Evolutionary conservation across 2,888 invertebrate genomes (phyloP).

Genomic region (Nemoura dubitans): DNA sequence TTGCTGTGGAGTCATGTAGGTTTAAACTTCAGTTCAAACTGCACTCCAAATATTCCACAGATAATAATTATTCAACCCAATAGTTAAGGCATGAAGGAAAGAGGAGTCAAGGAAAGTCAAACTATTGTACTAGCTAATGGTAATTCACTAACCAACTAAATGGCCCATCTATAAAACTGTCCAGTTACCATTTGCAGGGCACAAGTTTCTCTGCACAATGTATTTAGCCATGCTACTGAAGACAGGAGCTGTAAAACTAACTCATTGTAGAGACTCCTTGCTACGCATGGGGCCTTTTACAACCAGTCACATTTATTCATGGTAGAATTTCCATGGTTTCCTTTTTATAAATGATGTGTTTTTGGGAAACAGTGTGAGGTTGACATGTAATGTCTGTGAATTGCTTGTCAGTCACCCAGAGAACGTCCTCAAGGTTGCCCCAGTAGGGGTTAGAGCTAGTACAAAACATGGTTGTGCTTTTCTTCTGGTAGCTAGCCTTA

Average conservation of each 20-base stretch:
- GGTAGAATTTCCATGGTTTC: neutral
- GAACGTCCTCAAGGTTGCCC: neutral
- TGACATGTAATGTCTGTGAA: neutral
- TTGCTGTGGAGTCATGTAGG: no score
- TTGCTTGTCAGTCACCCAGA: conserved; percentile 19
- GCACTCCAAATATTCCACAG: neutral
- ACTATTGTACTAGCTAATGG: conserved; percentile 21
- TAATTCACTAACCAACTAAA: neutral
- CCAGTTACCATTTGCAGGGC: conserved; percentile 14
- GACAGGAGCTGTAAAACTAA: conserved; percentile 32
- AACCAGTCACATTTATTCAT: conserved; percentile 1
- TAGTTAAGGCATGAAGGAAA: neutral
- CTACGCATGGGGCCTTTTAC: conserved; percentile 32
- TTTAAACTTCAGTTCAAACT: neutral
- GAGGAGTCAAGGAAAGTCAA: conserved; percentile 26
- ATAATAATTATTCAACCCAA: neutral
- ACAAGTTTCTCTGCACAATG: conserved; percentile 8
- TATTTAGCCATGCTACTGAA: conserved; percentile 38
- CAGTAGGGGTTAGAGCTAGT: conserved; percentile 18
- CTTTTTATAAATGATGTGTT: conserved; percentile 7
- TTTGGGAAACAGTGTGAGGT: conserved; percentile 9
- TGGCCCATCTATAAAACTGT: conserved; percentile 21
- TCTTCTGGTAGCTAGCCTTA: neutral
- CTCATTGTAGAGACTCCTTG: neutral
- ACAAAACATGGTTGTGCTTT: neutral